A percentile compares a stretch with the other conserved stretches of the same genome.
These are phyloP conservation scores for Zosterops pallidus DNA, from an alignment of 2,113 vertebrate species.

Conservation along the genomic window DNA sequence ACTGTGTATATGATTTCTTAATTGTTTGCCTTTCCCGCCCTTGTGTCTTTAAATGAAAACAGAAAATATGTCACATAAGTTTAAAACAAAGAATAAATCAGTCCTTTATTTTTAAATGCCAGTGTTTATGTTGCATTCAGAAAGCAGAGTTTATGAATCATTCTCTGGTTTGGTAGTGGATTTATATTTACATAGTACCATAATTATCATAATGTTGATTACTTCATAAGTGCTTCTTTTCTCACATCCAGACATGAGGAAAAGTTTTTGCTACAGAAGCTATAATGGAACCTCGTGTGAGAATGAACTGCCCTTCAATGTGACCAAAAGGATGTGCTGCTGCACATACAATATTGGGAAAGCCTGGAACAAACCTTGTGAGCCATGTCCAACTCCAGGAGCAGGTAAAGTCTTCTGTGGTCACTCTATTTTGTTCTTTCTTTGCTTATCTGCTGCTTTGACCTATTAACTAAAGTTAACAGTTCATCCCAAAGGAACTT, in stretches of 20 bases:
- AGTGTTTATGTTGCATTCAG: neutral
- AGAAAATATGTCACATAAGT: neutral
- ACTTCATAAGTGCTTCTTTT: neutral
- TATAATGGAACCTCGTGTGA: conserved; percentile 83
- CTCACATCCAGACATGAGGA: conserved; percentile 80
- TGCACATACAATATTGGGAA: conserved; percentile 86
- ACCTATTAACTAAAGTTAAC: neutral
- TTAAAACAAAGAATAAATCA: neutral
- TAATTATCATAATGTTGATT: neutral
- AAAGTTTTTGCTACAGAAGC: conserved; percentile 84
- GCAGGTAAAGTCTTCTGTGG: conserved; percentile 63
- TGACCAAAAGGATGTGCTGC: conserved; percentile 84
- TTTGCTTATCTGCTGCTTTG: neutral
- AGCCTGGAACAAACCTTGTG: conserved; percentile 87
- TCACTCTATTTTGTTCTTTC: neutral
- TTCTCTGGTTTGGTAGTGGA: neutral
- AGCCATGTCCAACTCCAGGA: conserved; percentile 77
- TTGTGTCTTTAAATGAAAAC: neutral
- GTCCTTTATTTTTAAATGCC: neutral
- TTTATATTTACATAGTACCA: neutral
- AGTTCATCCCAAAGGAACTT: neutral
- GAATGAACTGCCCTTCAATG: conserved; percentile 82
- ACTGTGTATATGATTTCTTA: neutral
- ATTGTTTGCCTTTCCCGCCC: neutral
- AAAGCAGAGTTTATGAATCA: neutral